Conservation (phyloP, 2,888 invertebrate species). For the Hololepta plana region DNA sequence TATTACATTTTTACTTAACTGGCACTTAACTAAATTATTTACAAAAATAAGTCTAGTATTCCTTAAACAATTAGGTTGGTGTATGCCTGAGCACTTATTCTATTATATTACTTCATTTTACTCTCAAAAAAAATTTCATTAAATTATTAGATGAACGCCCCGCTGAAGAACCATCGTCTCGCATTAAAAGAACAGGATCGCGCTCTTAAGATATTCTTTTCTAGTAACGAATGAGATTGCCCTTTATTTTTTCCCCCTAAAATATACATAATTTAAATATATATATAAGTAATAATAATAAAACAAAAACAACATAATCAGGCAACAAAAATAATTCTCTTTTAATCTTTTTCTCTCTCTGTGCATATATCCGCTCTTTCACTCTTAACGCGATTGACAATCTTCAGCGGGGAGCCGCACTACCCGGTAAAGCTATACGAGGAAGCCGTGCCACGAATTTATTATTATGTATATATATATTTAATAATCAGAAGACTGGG, state of each 20-base stretch:
- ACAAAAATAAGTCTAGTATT: conserved; percentile 26
- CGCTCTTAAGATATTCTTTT: background rate
- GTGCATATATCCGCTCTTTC: too few relatives aligned
- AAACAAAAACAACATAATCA: too few relatives aligned
- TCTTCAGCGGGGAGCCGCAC: too few relatives aligned
- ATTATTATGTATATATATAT: too few relatives aligned
- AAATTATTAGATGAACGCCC: too few relatives aligned
- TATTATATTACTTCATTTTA: conserved; percentile 6
- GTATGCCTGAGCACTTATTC: conserved; percentile 15
- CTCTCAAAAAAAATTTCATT: background rate
- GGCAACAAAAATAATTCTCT: too few relatives aligned
- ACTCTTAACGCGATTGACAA: too few relatives aligned
- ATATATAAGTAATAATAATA: too few relatives aligned
- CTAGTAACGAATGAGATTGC: too few relatives aligned
- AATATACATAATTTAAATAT: too few relatives aligned
- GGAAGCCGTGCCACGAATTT: conserved; percentile 17
- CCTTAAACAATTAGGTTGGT: conserved; percentile 17
- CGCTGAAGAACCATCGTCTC: background rate
- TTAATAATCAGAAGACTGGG: conserved; percentile 20
- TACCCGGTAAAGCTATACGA: conserved; percentile 16
- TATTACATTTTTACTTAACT: conserved; percentile 18
- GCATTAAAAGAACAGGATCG: conserved; percentile 5
- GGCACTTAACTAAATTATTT: conserved; percentile 25
- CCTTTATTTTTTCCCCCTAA: too few relatives aligned
- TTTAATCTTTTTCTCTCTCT: too few relatives aligned